Conservation (phyloP, 1,140 invertebrate genomes). For the Caenorhabditis remanei region DNA sequence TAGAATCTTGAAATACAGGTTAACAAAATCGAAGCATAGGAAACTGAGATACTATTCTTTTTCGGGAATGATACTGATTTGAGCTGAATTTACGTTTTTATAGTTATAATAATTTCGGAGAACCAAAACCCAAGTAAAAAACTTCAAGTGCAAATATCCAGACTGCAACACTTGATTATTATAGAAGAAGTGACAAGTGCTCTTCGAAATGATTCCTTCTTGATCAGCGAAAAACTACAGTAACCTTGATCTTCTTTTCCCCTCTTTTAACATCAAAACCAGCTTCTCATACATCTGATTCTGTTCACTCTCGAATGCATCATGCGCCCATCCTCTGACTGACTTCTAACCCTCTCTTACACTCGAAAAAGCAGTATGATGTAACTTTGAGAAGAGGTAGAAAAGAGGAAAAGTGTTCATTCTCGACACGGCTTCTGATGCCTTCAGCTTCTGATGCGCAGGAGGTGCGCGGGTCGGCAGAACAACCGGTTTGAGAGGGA, state of each 20-base stretch:
- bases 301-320: conserved; percentile 27
- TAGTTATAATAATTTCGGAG: too few species aligned
- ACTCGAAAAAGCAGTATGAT: background rate
- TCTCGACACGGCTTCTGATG: conserved; percentile 19
- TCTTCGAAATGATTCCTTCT: too few species aligned
- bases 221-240: background rate
- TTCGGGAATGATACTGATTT: too few species aligned
- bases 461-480: background rate
- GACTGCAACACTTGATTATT: too few species aligned
- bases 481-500: conserved; percentile 25
- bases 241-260: conserved; percentile 14
- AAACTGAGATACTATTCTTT: too few species aligned
- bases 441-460: conserved; percentile 33
- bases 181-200: too few species aligned
- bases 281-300: conserved; percentile 7
- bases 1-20: too few species aligned
- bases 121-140: too few species aligned
- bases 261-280: background rate
- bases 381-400: conserved; percentile 24
- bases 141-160: background rate
- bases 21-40: too few species aligned
- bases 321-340: background rate
- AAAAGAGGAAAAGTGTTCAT: conserved; percentile 41
- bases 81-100: too few species aligned
- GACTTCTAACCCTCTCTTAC: background rate